A percentile compares a stretch with the other conserved stretches of the same genome.
Evolutionary conservation across 2,888 invertebrate species (phyloP).

Genomic region (Xestia ashworthii): DNA sequence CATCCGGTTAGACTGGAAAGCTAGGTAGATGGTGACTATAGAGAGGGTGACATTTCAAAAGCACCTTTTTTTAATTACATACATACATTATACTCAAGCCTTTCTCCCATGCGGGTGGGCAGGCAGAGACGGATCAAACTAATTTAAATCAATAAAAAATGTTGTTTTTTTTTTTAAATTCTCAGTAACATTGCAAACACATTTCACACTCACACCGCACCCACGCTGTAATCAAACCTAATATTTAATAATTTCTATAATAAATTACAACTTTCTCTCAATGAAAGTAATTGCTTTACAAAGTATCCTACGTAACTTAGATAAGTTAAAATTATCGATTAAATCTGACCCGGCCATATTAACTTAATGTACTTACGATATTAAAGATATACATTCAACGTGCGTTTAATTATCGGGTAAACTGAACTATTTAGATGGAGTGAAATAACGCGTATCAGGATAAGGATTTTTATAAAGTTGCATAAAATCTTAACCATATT

Average conservation of each 20-base stretch:
- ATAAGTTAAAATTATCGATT: conserved; percentile 52
- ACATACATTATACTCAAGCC: background rate
- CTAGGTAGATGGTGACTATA: too few species aligned
- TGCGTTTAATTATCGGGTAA: conserved; percentile 23
- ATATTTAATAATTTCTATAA: conserved; percentile 56
- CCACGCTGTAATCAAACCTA: conserved; percentile 42
- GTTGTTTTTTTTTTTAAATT: background rate
- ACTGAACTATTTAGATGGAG: conserved; percentile 1
- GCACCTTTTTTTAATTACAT: background rate
- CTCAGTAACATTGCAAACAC: conserved; percentile 1
- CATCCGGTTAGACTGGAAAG: too few species aligned
- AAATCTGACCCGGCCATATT: conserved; percentile 37
- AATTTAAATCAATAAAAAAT: background rate
- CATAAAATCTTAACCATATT: background rate
- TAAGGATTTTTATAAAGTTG: conserved; percentile 14
- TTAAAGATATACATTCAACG: conserved; percentile 6
- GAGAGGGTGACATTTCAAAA: background rate
- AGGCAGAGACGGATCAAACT: background rate
- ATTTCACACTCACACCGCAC: conserved; percentile 43
- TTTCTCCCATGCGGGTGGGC: background rate
- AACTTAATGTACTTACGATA: conserved; percentile 28
- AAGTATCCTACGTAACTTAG: conserved; percentile 54
- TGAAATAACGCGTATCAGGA: background rate
- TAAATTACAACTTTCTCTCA: conserved; percentile 65
- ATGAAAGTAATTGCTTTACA: conserved; percentile 59